Percentiles rank a stretch among this genome's conserved stretches.
Conservation (phyloP, 64 coral and sea anemone species). For the Hydrozoanthus tunicans region DNA sequence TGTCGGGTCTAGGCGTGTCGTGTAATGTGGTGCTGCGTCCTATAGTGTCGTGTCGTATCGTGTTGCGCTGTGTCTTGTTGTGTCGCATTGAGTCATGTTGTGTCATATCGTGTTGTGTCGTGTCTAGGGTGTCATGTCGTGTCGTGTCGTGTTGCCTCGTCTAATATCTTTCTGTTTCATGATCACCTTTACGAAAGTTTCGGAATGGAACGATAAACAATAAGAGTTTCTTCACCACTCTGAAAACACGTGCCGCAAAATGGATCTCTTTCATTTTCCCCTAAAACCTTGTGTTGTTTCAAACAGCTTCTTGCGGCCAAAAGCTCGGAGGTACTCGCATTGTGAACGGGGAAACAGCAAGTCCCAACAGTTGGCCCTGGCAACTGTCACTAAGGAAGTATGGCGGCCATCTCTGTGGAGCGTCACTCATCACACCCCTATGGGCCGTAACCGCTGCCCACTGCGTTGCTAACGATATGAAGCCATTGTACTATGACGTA, state of each 20-base stretch:
- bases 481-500: not conserved
- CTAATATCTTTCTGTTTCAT: too few species aligned
- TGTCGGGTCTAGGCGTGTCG: too few species aligned
- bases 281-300: not conserved
- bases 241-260: too few species aligned
- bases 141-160: too few species aligned
- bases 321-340: conserved; percentile 23
- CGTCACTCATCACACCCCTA: conserved; percentile 38
- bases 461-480: conserved; percentile 8
- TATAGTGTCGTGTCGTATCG: too few species aligned
- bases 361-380: conserved; percentile 47
- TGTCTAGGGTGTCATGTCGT: too few species aligned
- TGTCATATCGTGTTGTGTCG: too few species aligned
- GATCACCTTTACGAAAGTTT: too few species aligned
- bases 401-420: conserved; percentile 49
- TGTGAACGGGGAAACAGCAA: conserved; percentile 14
- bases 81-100: too few species aligned
- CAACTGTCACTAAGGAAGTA: conserved; percentile 40
- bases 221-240: not conserved
- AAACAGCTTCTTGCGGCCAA: conserved; percentile 33
- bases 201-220: too few species aligned
- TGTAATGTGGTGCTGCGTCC: too few species aligned
- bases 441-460: conserved; percentile 59
- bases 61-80: too few species aligned
- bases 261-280: not conserved